Percentiles rank a stretch among this genome's conserved stretches.
Evolutionary conservation across 2,888 invertebrate genomes (phyloP).

Genomic region (Drepana falcataria): DNA sequence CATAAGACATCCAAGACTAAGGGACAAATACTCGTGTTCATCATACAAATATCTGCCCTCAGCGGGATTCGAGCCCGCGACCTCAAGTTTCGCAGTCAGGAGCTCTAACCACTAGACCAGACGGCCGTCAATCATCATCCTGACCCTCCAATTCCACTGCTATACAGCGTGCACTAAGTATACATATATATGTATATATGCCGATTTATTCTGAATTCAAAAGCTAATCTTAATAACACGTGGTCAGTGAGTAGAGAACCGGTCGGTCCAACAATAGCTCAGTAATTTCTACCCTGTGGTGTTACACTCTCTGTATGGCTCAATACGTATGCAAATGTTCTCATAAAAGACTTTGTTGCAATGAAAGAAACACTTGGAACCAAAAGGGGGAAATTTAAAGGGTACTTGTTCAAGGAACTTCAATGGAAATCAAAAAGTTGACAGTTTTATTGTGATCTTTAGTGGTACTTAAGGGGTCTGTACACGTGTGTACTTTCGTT

Average conservation of each 20-base stretch:
- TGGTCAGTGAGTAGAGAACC: constrained; percentile 16
- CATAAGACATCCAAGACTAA: too few species aligned
- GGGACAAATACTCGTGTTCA: too few species aligned
- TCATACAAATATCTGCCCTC: too few species aligned
- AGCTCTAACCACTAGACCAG: too few species aligned
- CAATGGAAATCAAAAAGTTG: not conserved
- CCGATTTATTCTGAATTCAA: not conserved
- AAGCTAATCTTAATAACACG: constrained; percentile 21
- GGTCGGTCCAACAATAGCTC: constrained; percentile 21
- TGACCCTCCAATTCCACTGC: too few species aligned
- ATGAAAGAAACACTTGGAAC: not conserved
- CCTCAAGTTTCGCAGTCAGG: too few species aligned
- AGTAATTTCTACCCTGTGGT: constrained; percentile 22
- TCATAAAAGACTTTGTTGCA: not conserved
- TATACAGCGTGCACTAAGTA: too few species aligned
- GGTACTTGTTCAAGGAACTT: not conserved
- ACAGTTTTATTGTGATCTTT: not conserved
- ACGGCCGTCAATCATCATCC: too few species aligned
- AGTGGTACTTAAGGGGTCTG: too few species aligned
- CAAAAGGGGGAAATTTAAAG: not conserved
- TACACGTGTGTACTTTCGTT: not conserved
- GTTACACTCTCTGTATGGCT: constrained; percentile 2
- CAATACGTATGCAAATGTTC: not conserved
- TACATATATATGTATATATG: not conserved
- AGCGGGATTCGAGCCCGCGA: too few species aligned